phyloP scores from a whole-genome alignment of 1,140 invertebrate genomes.

The Calosoma granatense region DNA sequence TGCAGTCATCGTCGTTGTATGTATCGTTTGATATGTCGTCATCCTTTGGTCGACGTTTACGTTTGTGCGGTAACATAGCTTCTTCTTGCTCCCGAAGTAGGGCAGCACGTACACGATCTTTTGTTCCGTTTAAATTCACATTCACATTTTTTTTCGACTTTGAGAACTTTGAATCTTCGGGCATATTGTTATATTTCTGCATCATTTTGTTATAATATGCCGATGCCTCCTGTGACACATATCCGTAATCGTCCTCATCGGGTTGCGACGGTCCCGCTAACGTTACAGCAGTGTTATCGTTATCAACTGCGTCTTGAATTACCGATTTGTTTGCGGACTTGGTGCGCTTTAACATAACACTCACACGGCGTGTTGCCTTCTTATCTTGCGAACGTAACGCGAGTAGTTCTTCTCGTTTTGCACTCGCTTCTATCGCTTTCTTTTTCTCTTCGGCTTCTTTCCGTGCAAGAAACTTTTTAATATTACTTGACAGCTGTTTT shows the following conservation, averaged over 20 bases:
- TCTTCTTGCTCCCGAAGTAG: slow-evolving; percentile 61
- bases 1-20: slow-evolving; percentile 20
- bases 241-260: slow-evolving; percentile 85
- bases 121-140: slow-evolving; percentile 48
- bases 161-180: slow-evolving; percentile 51
- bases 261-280: slow-evolving; percentile 61
- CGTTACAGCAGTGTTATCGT: slow-evolving; percentile 63
- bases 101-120: slow-evolving; percentile 65
- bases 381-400: slow-evolving; percentile 60
- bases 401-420: slow-evolving; percentile 53
- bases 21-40: slow-evolving; percentile 22
- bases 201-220: slow-evolving; percentile 74
- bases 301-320: slow-evolving; percentile 68
- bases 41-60: slow-evolving; percentile 46
- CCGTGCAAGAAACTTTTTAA: slow-evolving; percentile 70
- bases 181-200: slow-evolving; percentile 65
- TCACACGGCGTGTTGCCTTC: slow-evolving; percentile 45
- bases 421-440: slow-evolving; percentile 51
- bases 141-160: slow-evolving; percentile 28
- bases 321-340: slow-evolving; percentile 84
- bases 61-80: slow-evolving; percentile 52
- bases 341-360: slow-evolving; percentile 62
- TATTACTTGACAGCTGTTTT: slow-evolving; percentile 57
- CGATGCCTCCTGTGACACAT: slow-evolving; percentile 70
- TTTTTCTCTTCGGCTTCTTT: slow-evolving; percentile 67